These are phyloP conservation scores for Nycticorax nycticorax DNA, from an alignment of 2,113 vertebrate genomes.

Conservation along the genomic window DNA sequence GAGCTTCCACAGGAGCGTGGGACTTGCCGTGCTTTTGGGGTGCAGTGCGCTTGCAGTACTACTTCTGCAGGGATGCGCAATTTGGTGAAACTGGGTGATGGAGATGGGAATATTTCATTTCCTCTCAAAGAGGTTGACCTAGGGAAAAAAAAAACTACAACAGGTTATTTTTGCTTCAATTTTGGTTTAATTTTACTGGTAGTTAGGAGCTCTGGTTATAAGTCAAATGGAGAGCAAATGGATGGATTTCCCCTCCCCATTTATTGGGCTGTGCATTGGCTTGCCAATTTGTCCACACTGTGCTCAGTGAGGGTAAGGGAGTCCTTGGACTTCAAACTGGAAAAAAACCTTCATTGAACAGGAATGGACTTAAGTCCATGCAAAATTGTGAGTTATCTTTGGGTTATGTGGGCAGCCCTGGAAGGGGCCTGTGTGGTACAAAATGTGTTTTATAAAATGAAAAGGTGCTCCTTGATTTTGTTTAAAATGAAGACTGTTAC, in stretches of 20 bases:
- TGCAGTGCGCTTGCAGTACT: not conserved
- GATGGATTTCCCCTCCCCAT: not conserved
- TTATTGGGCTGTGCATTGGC: not conserved
- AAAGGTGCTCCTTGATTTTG: not conserved
- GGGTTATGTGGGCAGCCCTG: not conserved
- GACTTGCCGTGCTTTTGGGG: accelerated
- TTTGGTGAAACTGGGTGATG: not conserved
- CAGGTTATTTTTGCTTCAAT: not conserved
- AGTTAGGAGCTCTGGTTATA: not conserved
- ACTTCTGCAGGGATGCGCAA: not conserved
- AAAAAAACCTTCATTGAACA: not conserved
- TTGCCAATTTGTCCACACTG: not conserved
- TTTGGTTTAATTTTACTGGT: not conserved
- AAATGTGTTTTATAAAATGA: not conserved
- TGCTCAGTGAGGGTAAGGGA: not conserved
- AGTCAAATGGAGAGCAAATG: not conserved
- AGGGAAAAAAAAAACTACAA: not conserved
- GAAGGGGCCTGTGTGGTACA: not conserved
- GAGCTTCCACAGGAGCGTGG: not conserved
- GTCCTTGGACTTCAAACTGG: not conserved
- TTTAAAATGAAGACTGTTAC: not conserved
- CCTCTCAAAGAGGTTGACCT: not conserved
- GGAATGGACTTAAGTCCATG: not conserved
- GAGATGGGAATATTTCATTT: not conserved
- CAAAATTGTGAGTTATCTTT: not conserved